Evolutionary conservation across 2,113 vertebrate genomes (phyloP).

Genomic region (Amphiprion percula): DNA sequence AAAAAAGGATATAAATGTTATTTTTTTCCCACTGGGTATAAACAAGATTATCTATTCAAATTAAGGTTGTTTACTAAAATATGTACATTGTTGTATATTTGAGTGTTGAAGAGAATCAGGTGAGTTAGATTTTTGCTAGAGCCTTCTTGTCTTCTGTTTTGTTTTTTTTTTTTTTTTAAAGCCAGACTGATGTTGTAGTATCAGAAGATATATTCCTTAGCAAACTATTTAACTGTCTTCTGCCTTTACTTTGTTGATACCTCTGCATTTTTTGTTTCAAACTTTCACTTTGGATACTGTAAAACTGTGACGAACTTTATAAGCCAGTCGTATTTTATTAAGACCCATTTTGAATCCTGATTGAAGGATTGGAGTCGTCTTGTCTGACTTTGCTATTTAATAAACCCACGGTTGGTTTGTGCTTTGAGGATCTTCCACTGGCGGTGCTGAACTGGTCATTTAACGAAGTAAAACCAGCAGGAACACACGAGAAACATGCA

Average conservation of each 20-base stretch:
- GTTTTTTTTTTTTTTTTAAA: constrained; percentile 82
- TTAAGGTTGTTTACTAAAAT: constrained; percentile 92
- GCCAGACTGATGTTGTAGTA: constrained; percentile 80
- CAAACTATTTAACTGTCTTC: constrained; percentile 91
- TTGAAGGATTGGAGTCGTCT: constrained; percentile 88
- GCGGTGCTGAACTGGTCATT: not conserved
- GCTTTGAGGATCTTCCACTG: constrained; percentile 40
- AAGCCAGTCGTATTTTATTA: constrained; percentile 98
- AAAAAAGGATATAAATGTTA: constrained; percentile 78
- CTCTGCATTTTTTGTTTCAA: constrained; percentile 87
- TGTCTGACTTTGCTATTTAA: constrained; percentile 95
- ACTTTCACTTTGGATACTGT: constrained; percentile 94
- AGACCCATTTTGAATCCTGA: constrained; percentile 90
- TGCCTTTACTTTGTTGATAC: constrained; percentile 90
- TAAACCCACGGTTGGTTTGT: constrained; percentile 87
- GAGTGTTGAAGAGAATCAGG: constrained; percentile 73
- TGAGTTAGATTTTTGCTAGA: constrained; percentile 73
- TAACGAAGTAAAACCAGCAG: no score
- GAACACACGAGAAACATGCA: no score
- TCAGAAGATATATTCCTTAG: constrained; percentile 74
- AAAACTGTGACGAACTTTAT: constrained; percentile 98
- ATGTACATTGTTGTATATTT: constrained; percentile 96
- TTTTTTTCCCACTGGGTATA: constrained; percentile 87
- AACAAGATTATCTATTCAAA: constrained; percentile 86
- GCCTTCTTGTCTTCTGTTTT: constrained; percentile 51